Evolutionary conservation across 2,797 vertebrate species (phyloP), one percentile per base, ranked within the genome.

Genomic region (Silurus aristotelis): DNA sequence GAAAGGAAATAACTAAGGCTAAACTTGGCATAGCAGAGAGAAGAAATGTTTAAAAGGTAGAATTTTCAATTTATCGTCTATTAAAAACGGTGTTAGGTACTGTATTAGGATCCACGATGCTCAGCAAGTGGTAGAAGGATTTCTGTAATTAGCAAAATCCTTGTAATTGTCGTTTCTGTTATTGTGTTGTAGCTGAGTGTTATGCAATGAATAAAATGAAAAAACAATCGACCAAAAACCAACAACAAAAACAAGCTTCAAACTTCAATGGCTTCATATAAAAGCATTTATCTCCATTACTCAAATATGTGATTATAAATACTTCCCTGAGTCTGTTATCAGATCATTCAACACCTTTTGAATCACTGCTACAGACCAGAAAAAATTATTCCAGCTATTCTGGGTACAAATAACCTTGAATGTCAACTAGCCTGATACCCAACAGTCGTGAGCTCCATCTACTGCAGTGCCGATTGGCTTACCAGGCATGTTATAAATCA

Each of bases 361-460:
- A 52, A 10, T 10, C 48, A 52, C 72, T 87, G 67, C 27, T 52
- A 56, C 13, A 25, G 81, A 80, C 56, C 83, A 77, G 80, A 79
- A 73, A 75, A 79, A 63, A 43, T 77, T 71, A 58, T 80, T 80
- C 60, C 43, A 48, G 43, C 75, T 79, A 81, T 81, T 71, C 43
- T 84, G 80, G 71, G 88, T 83, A 84, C 84, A 72, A 78, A 87
- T 88, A 78, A 90, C 88, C 86, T 87, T 90, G 84, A 88, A 84
- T 85, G 84, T 87, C 73, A 80, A 67, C 86, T 71, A 58, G 27
- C 22, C 85, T 67, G 72, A 52, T 64, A 68, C 85, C 77, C 64
- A 75, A 61, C 78, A 71, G 25, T 82, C 64, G 25, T 67, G 83
- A 83, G 25, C 60, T 83, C 80, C 85, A 80, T 80, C 85, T 85